Evolutionary conservation across 2,113 vertebrate genomes (phyloP).

Genomic region (Ia io): DNA sequence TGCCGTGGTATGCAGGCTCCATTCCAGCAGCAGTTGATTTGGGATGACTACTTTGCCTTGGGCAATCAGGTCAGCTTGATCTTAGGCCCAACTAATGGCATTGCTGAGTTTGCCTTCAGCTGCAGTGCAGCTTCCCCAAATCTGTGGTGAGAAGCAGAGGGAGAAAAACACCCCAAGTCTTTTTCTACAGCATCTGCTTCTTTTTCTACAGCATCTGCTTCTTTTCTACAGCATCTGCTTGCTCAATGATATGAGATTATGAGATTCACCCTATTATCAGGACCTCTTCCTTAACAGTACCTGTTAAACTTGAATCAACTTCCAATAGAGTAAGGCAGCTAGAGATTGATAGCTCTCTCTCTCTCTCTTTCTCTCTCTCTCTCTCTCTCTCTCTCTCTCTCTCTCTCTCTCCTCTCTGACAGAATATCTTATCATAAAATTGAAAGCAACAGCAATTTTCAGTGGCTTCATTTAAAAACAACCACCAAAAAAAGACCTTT

Average conservation of each 20-base stretch:
- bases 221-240: not conserved
- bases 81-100: constrained; percentile 26
- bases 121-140: not conserved
- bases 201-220: not conserved
- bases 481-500: not conserved
- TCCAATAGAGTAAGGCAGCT: not conserved
- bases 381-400: not conserved
- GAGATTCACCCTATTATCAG: not conserved
- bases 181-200: not conserved
- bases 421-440: not conserved
- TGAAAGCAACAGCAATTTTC: not conserved
- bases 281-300: not conserved
- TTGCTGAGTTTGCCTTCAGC: not conserved
- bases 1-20: not conserved
- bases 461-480: not conserved
- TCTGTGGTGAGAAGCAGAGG: not conserved
- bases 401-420: not conserved
- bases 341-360: not conserved
- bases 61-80: constrained; percentile 36
- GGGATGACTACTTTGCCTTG: constrained; percentile 20
- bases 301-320: not conserved
- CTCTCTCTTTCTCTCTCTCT: not conserved
- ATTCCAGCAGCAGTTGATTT: not conserved
- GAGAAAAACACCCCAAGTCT: not conserved
- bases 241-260: not conserved